phyloP scores from a whole-genome alignment of 2,113 vertebrate species.

The Dunckerocampus dactyliophorus region DNA sequence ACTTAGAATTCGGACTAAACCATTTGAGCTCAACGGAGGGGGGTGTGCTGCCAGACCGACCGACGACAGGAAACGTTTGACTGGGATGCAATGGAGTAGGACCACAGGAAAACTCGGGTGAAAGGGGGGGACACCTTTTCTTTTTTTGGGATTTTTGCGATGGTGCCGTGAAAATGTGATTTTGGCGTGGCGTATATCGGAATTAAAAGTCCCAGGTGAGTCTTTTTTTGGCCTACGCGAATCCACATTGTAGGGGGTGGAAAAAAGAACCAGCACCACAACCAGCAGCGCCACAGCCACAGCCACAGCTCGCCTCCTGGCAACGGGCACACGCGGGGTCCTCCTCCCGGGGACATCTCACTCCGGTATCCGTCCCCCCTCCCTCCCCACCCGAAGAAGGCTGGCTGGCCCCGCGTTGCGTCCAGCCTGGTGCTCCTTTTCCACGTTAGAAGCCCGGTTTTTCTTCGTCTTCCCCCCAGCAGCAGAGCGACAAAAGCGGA shows the following conservation, averaged over 20 bases:
- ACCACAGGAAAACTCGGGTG: conserved; percentile 66
- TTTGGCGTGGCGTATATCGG: conserved; percentile 40
- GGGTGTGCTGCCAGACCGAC: conserved; percentile 28
- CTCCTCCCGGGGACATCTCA: conserved; percentile 74
- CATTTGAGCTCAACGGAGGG: conserved; percentile 53
- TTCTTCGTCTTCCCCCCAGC: neutral
- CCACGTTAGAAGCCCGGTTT: conserved; percentile 32
- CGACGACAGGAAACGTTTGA: conserved; percentile 66
- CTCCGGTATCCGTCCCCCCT: conserved; percentile 71
- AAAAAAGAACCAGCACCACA: conserved; percentile 47
- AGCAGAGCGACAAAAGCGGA: conserved; percentile 53
- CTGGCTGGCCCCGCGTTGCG: conserved; percentile 61
- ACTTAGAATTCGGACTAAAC: conserved; percentile 77
- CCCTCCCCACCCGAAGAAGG: conserved; percentile 55
- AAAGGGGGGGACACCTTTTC: conserved; percentile 59
- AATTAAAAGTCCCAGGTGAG: conserved; percentile 61
- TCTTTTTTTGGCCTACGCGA: conserved; percentile 8
- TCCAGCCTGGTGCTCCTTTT: conserved; percentile 56
- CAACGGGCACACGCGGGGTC: conserved; percentile 72
- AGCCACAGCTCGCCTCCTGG: conserved; percentile 68
- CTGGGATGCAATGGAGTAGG: conserved; percentile 74
- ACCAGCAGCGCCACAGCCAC: conserved; percentile 38
- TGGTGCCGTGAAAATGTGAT: conserved; percentile 66
- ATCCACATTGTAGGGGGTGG: conserved; percentile 25
- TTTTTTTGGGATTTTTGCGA: conserved; percentile 63